Percentiles rank a stretch among this genome's conserved stretches.
Evolutionary conservation across 2,113 vertebrate species (phyloP).

Genomic region (Daubentonia madagascariensis): DNA sequence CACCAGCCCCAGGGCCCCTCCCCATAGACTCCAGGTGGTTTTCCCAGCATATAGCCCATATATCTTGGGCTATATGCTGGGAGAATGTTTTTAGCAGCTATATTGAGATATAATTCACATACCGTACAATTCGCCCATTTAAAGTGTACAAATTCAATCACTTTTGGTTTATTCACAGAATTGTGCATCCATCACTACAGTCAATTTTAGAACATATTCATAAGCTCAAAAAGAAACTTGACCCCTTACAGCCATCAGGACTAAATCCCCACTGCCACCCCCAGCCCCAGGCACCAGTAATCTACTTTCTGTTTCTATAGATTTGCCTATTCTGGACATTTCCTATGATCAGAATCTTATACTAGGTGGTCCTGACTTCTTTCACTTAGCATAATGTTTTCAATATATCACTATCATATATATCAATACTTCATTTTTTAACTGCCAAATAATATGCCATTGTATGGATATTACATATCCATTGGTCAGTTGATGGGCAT

Average conservation of each 20-base stretch:
- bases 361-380: neutral
- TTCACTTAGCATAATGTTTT: neutral
- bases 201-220: neutral
- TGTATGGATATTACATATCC: neutral
- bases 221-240: neutral
- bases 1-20: neutral
- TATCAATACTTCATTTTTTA: neutral
- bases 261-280: neutral
- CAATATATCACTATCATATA: neutral
- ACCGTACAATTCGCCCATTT: neutral
- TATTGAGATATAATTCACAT: neutral
- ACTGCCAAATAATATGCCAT: neutral
- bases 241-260: neutral
- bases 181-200: neutral
- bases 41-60: neutral
- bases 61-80: neutral
- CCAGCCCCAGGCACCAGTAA: neutral
- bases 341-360: neutral
- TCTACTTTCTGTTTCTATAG: neutral
- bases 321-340: no score
- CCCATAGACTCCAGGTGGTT: neutral
- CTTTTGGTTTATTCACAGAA: neutral
- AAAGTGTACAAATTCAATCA: neutral
- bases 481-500: neutral
- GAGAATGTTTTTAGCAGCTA: neutral